Base-by-base conservation (phyloP, 1,140 invertebrate species). In the Onthophagus taurus region DNA sequence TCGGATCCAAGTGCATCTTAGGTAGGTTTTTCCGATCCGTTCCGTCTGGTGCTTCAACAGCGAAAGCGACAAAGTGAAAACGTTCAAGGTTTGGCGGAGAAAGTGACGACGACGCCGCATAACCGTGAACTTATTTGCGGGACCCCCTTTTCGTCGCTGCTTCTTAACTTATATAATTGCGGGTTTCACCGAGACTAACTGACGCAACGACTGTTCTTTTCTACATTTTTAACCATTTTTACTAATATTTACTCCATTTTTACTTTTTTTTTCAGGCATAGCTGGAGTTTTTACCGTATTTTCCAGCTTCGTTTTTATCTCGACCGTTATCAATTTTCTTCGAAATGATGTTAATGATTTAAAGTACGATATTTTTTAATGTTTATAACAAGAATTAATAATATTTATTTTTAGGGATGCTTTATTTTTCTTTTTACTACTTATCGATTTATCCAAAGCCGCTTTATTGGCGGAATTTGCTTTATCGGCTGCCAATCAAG, bases 361-460 rank as follows among this genome's bases (percentile, higher is more conserved):
- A 19, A 65, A 59, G 37, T 39, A 29, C 23, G 37, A 24, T 14
- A 26, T 16, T 2, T 12, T 16, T 31, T 31, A 12, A 6, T n/a
- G 6, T 9, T n/a, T 37, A 14, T 8, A 33, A 33, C 13, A 16
- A 33, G 13, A 13, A 8, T 33, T 6, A 33, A 9, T 33, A 8
- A 12, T 33, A 26, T 26, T 26, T 26, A 7, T 3, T 39, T 26
- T n/a, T 29, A 39, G 37, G 64, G 90, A 96, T 69, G 90, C 91
- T 0, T 68, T 93, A 17, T 93, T 95, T 61, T 85, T 96, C 61
- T 89, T 95, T 61, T 67, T 97, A 12, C 71, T 97, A 5, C 73
- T 97, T 26, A 85, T 94, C 48, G 92, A 97, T 65, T 72, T 97
- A n/a, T 88, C 88, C 4, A 93, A 94, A 68, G 90, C 90, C 0